A percentile compares a stretch with the other conserved stretches of the same genome.
Evolutionary conservation across 1,140 invertebrate species (phyloP).

Genomic region (Leptopilina boulardi): DNA sequence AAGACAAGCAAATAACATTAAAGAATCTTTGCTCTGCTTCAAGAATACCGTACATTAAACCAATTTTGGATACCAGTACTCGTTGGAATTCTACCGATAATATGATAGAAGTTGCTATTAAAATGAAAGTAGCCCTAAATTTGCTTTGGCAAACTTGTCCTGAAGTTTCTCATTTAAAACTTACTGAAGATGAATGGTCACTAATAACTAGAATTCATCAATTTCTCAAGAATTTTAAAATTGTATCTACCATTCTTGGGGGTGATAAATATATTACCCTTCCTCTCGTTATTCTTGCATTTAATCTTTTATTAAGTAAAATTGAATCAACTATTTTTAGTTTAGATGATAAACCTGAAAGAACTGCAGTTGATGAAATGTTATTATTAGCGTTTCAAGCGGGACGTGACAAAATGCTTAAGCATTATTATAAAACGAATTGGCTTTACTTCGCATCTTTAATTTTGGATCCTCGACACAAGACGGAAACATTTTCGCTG

Average conservation of each 20-base stretch:
- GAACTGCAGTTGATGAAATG: neutral
- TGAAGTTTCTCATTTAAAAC: neutral
- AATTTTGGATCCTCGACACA: neutral
- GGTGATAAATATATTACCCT: constrained; percentile 34
- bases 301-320: constrained; percentile 28
- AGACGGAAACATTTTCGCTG: neutral
- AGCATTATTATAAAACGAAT: constrained; percentile 67
- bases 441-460: constrained; percentile 64
- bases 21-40: constrained; percentile 30
- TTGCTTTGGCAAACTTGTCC: neutral
- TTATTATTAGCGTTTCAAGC: constrained; percentile 38
- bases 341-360: neutral
- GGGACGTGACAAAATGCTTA: constrained; percentile 64
- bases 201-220: neutral
- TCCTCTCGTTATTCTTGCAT: constrained; percentile 28
- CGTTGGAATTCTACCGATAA: constrained; percentile 31
- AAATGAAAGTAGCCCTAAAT: neutral
- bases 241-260: neutral
- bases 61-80: constrained; percentile 31
- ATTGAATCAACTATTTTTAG: constrained; percentile 13
- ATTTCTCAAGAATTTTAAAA: neutral
- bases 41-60: constrained; percentile 33
- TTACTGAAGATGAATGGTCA: neutral
- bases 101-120: constrained; percentile 28
- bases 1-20: constrained; percentile 27